Conservation (phyloP, 2,113 vertebrate genomes). For the Cryptotis parvus region DNA sequence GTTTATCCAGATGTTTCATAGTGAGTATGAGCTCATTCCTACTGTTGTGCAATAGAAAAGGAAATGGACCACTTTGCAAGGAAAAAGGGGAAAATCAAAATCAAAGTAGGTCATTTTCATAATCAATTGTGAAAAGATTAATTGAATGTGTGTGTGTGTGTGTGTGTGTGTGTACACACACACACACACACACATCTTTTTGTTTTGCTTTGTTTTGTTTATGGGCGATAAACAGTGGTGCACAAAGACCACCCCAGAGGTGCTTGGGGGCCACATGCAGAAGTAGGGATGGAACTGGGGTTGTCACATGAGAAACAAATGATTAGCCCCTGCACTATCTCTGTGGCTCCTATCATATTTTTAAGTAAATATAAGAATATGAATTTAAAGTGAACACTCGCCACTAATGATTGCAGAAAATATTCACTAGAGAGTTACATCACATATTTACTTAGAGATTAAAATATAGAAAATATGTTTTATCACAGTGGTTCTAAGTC, state of each 20-base stretch:
- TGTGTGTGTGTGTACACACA: not conserved
- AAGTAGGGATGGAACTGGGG: too few relatives aligned
- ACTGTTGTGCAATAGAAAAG: not conserved
- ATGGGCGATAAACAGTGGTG: too few relatives aligned
- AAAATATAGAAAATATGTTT: slow-evolving; percentile 37
- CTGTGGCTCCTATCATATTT: too few relatives aligned
- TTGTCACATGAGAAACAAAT: too few relatives aligned
- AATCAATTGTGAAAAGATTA: not conserved
- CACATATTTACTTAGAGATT: not conserved
- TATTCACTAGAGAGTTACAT: not conserved
- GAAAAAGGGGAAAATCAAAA: not conserved
- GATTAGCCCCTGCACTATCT: too few relatives aligned
- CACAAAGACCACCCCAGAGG: too few relatives aligned
- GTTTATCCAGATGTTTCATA: not conserved
- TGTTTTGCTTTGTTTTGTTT: not conserved
- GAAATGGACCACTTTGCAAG: not conserved
- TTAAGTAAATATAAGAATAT: slow-evolving; percentile 21
- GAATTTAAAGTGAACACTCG: slow-evolving; percentile 13
- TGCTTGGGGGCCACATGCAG: too few relatives aligned
- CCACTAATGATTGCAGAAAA: slow-evolving; percentile 57
- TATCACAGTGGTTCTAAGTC: slow-evolving; percentile 18
- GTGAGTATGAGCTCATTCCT: not conserved
- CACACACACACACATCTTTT: not conserved
- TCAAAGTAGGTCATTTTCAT: slow-evolving; percentile 22
- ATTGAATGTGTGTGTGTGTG: not conserved